These are phyloP conservation scores for Microchirus variegatus DNA, from an alignment of 2,797 vertebrate genomes.

Conservation along the genomic window DNA sequence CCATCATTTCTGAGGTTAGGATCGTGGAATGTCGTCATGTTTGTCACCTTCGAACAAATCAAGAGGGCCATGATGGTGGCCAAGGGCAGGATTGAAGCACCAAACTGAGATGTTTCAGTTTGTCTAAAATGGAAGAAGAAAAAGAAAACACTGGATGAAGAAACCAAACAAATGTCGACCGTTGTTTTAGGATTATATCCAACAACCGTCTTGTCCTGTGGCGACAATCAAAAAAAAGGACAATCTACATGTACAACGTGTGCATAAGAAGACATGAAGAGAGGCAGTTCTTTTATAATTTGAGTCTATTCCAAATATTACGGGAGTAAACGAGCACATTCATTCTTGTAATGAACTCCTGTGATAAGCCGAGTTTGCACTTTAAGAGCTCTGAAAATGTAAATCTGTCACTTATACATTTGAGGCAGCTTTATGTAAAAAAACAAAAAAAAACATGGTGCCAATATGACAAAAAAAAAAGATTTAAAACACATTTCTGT, in stretches of 20 bases:
- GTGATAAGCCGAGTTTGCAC: conserved; percentile 31
- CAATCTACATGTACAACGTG: conserved; percentile 11
- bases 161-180: conserved; percentile 1
- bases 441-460: conserved; percentile 10
- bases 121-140: not conserved
- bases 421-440: conserved; percentile 13
- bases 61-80: conserved; percentile 87
- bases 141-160: not conserved
- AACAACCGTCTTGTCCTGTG: conserved; percentile 1
- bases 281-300: conserved; percentile 12
- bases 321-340: not conserved
- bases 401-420: conserved; percentile 10
- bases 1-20: conserved; percentile 88
- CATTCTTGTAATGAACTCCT: not conserved
- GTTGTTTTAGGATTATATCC: conserved; percentile 11
- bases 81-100: conserved; percentile 76
- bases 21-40: conserved; percentile 92
- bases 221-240: conserved; percentile 55
- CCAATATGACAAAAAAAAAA: conserved; percentile 19
- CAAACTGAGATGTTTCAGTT: conserved; percentile 41
- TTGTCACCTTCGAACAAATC: conserved; percentile 89
- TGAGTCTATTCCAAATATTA: conserved; percentile 10
- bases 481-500: conserved; percentile 29
- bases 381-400: conserved; percentile 16
- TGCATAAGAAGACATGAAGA: conserved; percentile 7